A percentile compares a stretch with the other conserved stretches of the same genome.
phyloP scores from a whole-genome alignment of 1,140 invertebrate species.

The Solen grandis region DNA sequence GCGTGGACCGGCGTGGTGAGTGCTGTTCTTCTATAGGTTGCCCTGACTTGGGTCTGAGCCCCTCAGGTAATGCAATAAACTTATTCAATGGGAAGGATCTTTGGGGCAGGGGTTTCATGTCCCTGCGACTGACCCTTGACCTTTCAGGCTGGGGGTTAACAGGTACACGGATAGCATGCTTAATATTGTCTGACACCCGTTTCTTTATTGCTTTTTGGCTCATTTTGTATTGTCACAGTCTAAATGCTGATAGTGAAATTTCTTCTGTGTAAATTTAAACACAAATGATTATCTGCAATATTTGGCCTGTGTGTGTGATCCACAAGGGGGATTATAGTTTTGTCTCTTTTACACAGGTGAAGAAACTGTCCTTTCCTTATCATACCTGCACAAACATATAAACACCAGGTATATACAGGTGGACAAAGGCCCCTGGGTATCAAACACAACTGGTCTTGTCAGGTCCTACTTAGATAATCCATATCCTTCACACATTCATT shows the following conservation, averaged over 20 bases:
- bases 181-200: slow-evolving; percentile 35
- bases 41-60: slow-evolving; percentile 59
- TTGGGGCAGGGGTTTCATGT: slow-evolving; percentile 25
- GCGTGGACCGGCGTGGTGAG: slow-evolving; percentile 57
- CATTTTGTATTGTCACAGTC: slow-evolving; percentile 23
- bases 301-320: not conserved
- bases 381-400: slow-evolving; percentile 28
- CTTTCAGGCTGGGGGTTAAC: slow-evolving; percentile 8
- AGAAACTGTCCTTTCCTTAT: not conserved
- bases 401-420: no score
- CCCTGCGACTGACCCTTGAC: not conserved
- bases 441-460: no score
- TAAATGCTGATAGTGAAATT: not conserved
- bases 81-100: slow-evolving; percentile 63
- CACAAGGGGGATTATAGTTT: not conserved
- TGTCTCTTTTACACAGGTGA: not conserved
- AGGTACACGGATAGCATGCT: slow-evolving; percentile 5
- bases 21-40: slow-evolving; percentile 36
- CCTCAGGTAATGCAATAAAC: slow-evolving; percentile 67
- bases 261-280: not conserved
- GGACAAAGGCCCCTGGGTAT: no score
- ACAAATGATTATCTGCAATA: not conserved
- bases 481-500: no score
- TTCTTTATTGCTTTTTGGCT: slow-evolving; percentile 60
- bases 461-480: no score